Evolutionary conservation across 1,140 invertebrate genomes (phyloP).

Genomic region (Cataglyphis hispanica): DNA sequence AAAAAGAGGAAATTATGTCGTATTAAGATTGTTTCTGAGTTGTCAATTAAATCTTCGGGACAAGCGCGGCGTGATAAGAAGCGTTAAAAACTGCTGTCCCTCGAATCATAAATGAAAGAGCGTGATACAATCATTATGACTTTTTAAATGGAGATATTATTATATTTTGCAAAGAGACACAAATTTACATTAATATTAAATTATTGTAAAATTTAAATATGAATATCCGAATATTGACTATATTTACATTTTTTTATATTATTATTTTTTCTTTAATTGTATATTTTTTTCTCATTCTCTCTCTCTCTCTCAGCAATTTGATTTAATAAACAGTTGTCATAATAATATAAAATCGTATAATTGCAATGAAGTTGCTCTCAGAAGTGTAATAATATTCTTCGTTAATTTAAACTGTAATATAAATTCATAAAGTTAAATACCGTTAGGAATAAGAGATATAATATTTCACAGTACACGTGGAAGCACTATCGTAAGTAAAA

Average conservation of each 20-base stretch:
- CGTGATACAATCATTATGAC: slow-evolving; percentile 19
- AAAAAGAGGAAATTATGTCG: slow-evolving; percentile 22
- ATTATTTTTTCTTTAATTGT: background rate
- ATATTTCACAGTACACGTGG: background rate
- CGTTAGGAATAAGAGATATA: slow-evolving; percentile 1
- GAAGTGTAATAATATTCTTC: background rate
- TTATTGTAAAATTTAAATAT: slow-evolving; percentile 25
- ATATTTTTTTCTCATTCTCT: no score
- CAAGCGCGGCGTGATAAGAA: slow-evolving; percentile 34
- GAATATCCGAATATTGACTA: slow-evolving; percentile 1
- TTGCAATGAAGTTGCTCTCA: background rate
- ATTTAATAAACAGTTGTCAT: background rate
- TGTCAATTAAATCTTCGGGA: slow-evolving; percentile 37
- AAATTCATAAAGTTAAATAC: slow-evolving; percentile 41
- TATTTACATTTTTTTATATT: background rate
- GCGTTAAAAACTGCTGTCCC: slow-evolving; percentile 37
- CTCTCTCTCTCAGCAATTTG: background rate
- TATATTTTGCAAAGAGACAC: slow-evolving; percentile 21
- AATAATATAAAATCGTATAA: slow-evolving; percentile 5
- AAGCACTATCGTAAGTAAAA: background rate
- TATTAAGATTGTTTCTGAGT: slow-evolving; percentile 44
- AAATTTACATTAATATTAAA: background rate
- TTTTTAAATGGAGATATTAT: slow-evolving; percentile 46
- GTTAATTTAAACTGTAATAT: slow-evolving; percentile 24
- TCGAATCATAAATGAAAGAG: slow-evolving; percentile 42